Evolutionary conservation across 2,797 vertebrate species (phyloP), one percentile per base, ranked within the genome.

Genomic region (Iguana delicatissima): DNA sequence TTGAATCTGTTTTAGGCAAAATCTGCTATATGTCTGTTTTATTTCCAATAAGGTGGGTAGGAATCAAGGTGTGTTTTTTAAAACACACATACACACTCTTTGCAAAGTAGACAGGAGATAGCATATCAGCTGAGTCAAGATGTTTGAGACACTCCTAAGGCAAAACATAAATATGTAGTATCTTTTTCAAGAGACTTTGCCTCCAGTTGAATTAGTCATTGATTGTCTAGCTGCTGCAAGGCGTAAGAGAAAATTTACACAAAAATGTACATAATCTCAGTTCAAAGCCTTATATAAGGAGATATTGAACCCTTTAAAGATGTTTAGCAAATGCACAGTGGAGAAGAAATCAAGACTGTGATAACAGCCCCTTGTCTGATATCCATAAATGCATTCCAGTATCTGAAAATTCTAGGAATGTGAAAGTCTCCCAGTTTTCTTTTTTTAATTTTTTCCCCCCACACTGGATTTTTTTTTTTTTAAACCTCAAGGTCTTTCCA

Each of bases 151-250:
- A 55, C 50, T 73, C n/a, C n/a, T 72, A 55, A 81, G 13, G 52
- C 24, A 50, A 59, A 73, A 35, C 32, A 87, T 87, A 62, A 87
- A 87, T 87, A 69, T 80, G 86, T 35, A 80, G 76, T 50, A 52
- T 52, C 77, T 87, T 80, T 80, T 20, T 69, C 59, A 69, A 80
- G 59, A 55, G 76, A 52, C 76, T 87, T 87, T 20, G 22, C 79
- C 69, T 69, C 32, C 79, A 88, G 46, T 64, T 38, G 87, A 72
- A 72, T 72, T 72, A 88, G 67, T 81, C n/a, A 55, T 38, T 55
- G 46, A 55, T 81, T 72, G 46, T 57, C 64, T 88, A 55, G n/a
- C 7, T 57, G 14, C 22, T 38, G 62, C 77, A 77, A 38, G 35
- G 46, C 87, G 72, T 38, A 59, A 55, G 86, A 32, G n/a, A 69